Evolutionary conservation across 2,888 invertebrate genomes (phyloP).

Genomic region (Aspidiotus destructor): DNA sequence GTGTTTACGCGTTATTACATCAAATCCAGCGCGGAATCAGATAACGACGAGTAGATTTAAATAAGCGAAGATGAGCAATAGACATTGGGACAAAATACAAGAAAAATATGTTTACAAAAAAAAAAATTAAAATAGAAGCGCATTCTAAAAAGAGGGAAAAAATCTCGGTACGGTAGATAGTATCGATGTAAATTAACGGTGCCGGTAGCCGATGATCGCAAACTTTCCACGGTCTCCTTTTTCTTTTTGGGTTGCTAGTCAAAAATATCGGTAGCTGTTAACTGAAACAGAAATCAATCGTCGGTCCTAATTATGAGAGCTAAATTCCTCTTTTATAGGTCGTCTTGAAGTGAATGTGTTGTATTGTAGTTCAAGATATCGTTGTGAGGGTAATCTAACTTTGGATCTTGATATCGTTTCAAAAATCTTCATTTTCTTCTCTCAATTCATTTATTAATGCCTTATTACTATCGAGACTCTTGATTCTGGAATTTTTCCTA

Average conservation of each 20-base stretch:
- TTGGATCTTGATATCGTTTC: too few species aligned
- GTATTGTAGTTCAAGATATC: too few species aligned
- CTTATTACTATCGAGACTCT: too few species aligned
- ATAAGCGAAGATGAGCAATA: slow-evolving; percentile 20
- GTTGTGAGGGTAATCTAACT: too few species aligned
- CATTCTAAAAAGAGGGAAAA: too few species aligned
- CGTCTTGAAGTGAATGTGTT: too few species aligned
- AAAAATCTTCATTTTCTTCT: too few species aligned
- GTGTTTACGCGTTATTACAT: slow-evolving; percentile 10
- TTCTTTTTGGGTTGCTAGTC: not conserved
- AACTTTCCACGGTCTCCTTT: not conserved
- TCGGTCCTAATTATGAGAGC: too few species aligned
- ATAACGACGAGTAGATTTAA: slow-evolving; percentile 14
- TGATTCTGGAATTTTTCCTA: too few species aligned
- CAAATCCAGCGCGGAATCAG: slow-evolving; percentile 27
- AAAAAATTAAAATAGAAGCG: too few species aligned
- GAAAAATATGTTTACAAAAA: not conserved
- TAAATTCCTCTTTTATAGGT: too few species aligned
- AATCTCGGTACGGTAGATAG: slow-evolving; percentile 10
- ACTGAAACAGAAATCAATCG: slow-evolving; percentile 18
- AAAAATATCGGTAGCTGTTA: slow-evolving; percentile 29
- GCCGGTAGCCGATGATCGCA: not conserved
- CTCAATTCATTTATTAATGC: too few species aligned
- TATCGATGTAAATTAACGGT: slow-evolving; percentile 31
- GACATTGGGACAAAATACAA: not conserved